These are phyloP conservation scores for Typhlomys cinereus DNA, from an alignment of 2,113 vertebrate species.

Conservation along the genomic window DNA sequence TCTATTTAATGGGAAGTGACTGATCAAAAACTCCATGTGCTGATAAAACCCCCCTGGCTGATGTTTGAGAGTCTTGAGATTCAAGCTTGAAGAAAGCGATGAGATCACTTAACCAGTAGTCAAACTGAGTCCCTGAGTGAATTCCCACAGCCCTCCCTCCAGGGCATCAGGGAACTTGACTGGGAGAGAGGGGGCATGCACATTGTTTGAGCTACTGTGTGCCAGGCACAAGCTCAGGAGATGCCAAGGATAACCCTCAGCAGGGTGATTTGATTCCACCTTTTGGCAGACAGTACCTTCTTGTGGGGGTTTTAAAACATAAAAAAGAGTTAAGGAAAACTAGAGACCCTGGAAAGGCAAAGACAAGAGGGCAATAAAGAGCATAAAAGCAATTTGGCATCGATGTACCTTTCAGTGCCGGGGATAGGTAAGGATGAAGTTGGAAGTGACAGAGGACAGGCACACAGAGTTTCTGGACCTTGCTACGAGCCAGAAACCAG, in stretches of 20 bases:
- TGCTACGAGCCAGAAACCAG: neutral
- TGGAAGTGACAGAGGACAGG: neutral
- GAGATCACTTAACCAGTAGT: neutral
- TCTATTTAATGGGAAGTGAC: constrained; percentile 5
- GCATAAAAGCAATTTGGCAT: neutral
- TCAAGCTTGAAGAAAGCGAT: neutral
- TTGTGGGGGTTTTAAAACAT: neutral
- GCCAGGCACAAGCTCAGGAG: neutral
- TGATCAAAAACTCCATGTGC: neutral
- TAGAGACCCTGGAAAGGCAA: neutral
- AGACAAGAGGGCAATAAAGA: neutral
- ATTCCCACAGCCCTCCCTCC: neutral
- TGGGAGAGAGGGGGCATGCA: neutral
- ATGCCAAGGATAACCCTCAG: neutral
- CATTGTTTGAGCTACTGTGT: neutral
- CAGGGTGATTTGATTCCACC: neutral
- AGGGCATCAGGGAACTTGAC: neutral
- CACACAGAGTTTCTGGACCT: neutral
- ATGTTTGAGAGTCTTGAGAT: neutral
- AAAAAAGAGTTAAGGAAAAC: neutral
- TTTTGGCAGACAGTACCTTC: neutral
- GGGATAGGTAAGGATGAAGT: neutral
- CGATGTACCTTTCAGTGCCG: neutral
- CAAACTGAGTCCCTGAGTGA: neutral
- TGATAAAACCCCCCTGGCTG: neutral